These are phyloP conservation scores for Probaryconus sp. DNA, from an alignment of 1,140 invertebrate species.

Conservation along the genomic window DNA sequence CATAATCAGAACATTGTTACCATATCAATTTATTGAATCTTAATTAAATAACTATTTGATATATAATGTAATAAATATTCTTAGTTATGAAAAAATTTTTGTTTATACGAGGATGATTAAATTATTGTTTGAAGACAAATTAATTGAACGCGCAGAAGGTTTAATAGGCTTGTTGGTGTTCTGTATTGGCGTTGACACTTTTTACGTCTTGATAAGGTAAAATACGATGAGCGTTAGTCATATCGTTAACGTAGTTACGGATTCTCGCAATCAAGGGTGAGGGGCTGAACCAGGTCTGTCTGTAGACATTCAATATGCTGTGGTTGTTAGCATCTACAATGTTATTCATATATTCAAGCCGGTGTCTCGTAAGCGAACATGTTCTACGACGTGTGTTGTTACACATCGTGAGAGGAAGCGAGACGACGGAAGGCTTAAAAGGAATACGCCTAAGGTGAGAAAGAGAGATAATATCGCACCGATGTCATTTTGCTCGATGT, in stretches of 20 bases:
- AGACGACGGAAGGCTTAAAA: constrained; percentile 42
- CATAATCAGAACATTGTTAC: no score
- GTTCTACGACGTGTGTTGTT: constrained; percentile 65
- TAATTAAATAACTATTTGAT: no score
- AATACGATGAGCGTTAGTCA: constrained; percentile 58
- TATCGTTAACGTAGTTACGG: constrained; percentile 76
- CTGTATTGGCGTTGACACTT: constrained; percentile 5
- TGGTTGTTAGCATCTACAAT: constrained; percentile 76
- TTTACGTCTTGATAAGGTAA: constrained; percentile 24
- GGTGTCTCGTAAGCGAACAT: constrained; percentile 67
- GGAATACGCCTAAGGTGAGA: constrained; percentile 48
- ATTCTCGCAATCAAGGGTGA: constrained; percentile 75
- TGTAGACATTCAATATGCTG: constrained; percentile 76
- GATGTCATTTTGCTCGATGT: constrained; percentile 47
- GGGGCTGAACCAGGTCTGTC: constrained; percentile 61
- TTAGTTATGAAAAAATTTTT: constrained; percentile 9
- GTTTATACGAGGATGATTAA: no score
- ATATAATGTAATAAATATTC: no score
- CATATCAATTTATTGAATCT: no score
- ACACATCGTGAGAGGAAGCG: constrained; percentile 48
- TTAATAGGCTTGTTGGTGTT: not conserved
- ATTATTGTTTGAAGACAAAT: no score
- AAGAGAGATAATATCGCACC: constrained; percentile 46
- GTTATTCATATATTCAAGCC: constrained; percentile 77
- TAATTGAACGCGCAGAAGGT: no score